Percentiles rank a stretch among this genome's conserved stretches.
Conservation (phyloP, 2,888 invertebrate species). For the Ferrisia virgata region DNA sequence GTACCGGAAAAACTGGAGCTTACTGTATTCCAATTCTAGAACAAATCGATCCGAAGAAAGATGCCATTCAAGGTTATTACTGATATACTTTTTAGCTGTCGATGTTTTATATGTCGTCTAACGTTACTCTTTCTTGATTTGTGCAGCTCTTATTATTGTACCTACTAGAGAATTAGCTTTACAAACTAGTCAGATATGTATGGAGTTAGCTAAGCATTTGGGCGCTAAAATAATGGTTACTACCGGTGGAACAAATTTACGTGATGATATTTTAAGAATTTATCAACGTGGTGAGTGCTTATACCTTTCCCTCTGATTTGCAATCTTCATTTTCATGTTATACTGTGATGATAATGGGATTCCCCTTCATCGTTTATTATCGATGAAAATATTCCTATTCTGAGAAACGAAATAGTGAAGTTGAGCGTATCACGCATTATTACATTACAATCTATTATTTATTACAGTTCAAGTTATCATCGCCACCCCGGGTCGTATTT, state of each 20-base stretch:
- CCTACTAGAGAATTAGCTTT: constrained; percentile 97
- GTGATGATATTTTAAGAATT: constrained; percentile 99
- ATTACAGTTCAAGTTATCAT: constrained; percentile 92
- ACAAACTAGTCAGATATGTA: constrained; percentile 99
- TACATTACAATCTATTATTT: constrained; percentile 5
- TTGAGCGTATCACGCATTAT: neutral
- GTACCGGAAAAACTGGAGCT: constrained; percentile 98
- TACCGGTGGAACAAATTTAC: constrained; percentile 94
- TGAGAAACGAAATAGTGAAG: neutral
- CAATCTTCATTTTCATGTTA: neutral
- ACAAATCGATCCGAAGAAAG: constrained; percentile 83
- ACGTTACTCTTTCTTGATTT: constrained; percentile 46
- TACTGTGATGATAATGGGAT: constrained; percentile 39
- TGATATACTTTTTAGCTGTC: neutral
- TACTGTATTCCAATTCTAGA: constrained; percentile 98
- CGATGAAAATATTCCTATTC: constrained; percentile 34
- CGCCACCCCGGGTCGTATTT: constrained; percentile 97
- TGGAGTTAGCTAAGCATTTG: constrained; percentile 96
- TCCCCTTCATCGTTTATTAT: constrained; percentile 47
- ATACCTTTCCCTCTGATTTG: neutral
- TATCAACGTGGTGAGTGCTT: constrained; percentile 91
- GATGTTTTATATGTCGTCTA: neutral
- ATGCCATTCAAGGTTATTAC: constrained; percentile 76
- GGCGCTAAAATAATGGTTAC: constrained; percentile 98
- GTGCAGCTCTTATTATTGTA: constrained; percentile 86